phyloP scores from a whole-genome alignment of 37 sponge, comb jelly and placozoan genomes.

The Bolinopsis microptera region DNA sequence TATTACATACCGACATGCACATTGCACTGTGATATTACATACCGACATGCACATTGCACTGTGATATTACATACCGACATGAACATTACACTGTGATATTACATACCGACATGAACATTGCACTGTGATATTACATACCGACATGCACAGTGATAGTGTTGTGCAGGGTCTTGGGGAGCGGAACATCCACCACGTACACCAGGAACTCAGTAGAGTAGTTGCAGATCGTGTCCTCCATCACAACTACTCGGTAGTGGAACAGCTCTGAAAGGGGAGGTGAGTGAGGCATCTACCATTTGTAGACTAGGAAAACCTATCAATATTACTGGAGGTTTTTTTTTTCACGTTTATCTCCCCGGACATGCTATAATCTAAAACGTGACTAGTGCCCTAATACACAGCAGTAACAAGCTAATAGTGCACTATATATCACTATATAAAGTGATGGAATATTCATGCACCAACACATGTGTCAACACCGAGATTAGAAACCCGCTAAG shows the following conservation, averaged over 20 bases:
- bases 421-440: too few relatives aligned
- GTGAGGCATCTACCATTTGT: neutral
- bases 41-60: too few relatives aligned
- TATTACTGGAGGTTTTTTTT: neutral
- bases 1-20: too few relatives aligned
- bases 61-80: too few relatives aligned
- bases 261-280: neutral
- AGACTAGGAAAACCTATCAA: neutral
- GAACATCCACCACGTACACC: slow-evolving; percentile 25
- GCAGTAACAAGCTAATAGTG: too few relatives aligned
- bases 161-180: slow-evolving; percentile 36
- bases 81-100: too few relatives aligned
- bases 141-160: slow-evolving; percentile 60
- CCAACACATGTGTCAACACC: neutral
- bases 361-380: neutral
- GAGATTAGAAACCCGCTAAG: too few relatives aligned
- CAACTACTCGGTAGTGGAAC: slow-evolving; percentile 51
- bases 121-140: too few relatives aligned
- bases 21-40: too few relatives aligned
- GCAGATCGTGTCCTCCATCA: slow-evolving; percentile 39
- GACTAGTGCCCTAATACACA: neutral
- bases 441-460: neutral
- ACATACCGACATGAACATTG: too few relatives aligned
- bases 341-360: too few relatives aligned
- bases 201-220: slow-evolving; percentile 52